Evolutionary conservation across 2,888 invertebrate species (phyloP).

Genomic region (Ametastegia equiseti): DNA sequence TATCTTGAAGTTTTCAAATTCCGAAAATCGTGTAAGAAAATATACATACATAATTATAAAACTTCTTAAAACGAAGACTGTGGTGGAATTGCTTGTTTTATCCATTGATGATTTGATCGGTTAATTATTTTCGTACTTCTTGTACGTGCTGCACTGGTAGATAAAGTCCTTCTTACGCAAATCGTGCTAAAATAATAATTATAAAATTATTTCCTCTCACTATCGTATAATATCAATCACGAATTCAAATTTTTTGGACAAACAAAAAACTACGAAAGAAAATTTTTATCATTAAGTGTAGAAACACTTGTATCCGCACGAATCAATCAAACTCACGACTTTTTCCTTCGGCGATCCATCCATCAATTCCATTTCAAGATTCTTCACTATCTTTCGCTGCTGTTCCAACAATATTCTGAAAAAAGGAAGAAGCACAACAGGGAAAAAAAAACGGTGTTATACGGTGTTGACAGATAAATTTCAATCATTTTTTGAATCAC

Average conservation of each 20-base stretch:
- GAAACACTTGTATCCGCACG: too few relatives aligned
- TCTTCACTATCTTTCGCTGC: slow-evolving; percentile 18
- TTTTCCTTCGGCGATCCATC: slow-evolving; percentile 11
- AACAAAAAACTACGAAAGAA: too few relatives aligned
- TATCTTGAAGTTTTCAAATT: too few relatives aligned
- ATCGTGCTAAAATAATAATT: slow-evolving; percentile 58
- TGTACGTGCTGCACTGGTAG: slow-evolving; percentile 60
- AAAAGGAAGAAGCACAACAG: not conserved
- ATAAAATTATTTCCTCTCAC: not conserved
- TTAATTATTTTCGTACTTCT: slow-evolving; percentile 57
- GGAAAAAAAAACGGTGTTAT: not conserved
- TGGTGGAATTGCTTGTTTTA: too few relatives aligned
- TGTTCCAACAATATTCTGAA: slow-evolving; percentile 4
- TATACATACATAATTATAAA: too few relatives aligned
- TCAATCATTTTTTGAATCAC: too few relatives aligned
- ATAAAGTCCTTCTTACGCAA: slow-evolving; percentile 61
- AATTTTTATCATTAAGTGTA: too few relatives aligned
- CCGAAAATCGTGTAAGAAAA: too few relatives aligned
- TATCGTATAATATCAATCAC: not conserved
- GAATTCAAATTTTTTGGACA: not conserved
- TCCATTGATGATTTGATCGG: not conserved
- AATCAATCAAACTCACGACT: slow-evolving; percentile 8
- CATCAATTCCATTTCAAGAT: slow-evolving; percentile 31
- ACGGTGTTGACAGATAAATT: too few relatives aligned
- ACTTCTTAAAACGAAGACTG: too few relatives aligned